phyloP scores from a whole-genome alignment of 2,888 invertebrate genomes.

The Leucophenga montana region DNA sequence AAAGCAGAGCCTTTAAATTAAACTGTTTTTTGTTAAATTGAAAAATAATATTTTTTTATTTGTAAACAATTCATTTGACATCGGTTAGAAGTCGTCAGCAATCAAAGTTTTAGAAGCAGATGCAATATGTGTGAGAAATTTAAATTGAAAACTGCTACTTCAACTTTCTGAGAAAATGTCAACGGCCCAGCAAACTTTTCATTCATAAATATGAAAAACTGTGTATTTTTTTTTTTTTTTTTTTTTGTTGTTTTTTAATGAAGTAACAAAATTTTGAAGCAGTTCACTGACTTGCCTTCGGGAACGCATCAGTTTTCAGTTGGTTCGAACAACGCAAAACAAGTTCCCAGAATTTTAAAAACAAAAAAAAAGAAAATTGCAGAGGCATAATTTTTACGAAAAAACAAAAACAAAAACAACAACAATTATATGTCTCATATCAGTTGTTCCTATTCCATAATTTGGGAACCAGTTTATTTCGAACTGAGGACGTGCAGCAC shows the following conservation, averaged over 20 bases:
- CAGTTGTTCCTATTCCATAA: background rate
- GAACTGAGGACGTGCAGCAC: too few species aligned
- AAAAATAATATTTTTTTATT: background rate
- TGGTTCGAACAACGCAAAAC: background rate
- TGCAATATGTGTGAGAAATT: background rate
- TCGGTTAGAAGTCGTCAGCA: background rate
- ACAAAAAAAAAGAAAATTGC: constrained; percentile 42
- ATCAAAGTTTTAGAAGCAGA: background rate
- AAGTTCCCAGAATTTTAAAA: background rate
- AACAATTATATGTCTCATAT: constrained; percentile 34
- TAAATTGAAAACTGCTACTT: background rate
- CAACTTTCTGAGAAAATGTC: background rate
- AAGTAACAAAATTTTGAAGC: constrained; percentile 20
- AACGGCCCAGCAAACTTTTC: too few species aligned
- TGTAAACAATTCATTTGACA: constrained; percentile 25
- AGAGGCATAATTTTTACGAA: constrained; percentile 46
- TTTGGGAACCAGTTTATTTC: too few species aligned
- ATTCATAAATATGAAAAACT: background rate
- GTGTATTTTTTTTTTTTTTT: background rate
- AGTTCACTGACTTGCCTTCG: constrained; percentile 52
- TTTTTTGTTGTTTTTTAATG: too few species aligned
- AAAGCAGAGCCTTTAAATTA: too few species aligned
- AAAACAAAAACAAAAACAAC: too few species aligned
- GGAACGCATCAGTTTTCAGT: constrained; percentile 53
- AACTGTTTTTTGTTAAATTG: background rate